phyloP scores from a whole-genome alignment of 2,888 invertebrate genomes.

The Trissolcus japonicus region DNA sequence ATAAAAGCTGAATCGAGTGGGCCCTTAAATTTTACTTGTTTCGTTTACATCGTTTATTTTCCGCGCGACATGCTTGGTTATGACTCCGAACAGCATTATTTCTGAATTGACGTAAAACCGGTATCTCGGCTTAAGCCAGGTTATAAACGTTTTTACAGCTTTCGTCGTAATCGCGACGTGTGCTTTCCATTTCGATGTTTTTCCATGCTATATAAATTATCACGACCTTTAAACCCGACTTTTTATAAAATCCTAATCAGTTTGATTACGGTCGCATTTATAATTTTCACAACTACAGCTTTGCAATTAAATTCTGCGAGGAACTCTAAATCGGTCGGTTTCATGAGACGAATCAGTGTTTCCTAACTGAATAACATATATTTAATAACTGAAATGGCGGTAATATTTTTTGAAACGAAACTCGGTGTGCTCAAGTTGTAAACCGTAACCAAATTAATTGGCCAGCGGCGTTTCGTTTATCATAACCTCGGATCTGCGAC shows the following conservation, averaged over 20 bases:
- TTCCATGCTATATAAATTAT: conserved; percentile 23
- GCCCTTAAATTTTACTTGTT: conserved; percentile 28
- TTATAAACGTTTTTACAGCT: conserved; percentile 41
- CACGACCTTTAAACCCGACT: too few species aligned
- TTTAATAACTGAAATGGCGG: too few species aligned
- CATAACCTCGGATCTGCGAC: conserved; percentile 6
- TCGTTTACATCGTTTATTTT: conserved; percentile 34
- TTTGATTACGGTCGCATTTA: too few species aligned
- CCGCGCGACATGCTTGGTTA: conserved; percentile 14
- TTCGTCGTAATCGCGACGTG: conserved; percentile 24
- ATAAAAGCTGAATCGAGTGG: background rate
- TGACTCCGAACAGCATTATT: conserved; percentile 42
- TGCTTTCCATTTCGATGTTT: conserved; percentile 40
- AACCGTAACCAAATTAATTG: background rate
- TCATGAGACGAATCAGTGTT: too few species aligned
- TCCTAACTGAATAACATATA: too few species aligned
- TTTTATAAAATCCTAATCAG: too few species aligned
- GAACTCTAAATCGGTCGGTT: too few species aligned
- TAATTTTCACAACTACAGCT: too few species aligned
- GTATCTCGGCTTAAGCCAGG: conserved; percentile 30
- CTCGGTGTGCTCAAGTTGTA: background rate
- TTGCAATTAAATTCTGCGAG: too few species aligned
- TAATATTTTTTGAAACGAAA: too few species aligned
- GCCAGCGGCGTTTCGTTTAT: conserved; percentile 1
- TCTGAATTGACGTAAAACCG: conserved; percentile 38